Evolutionary conservation across 2,113 vertebrate species (phyloP).

Genomic region (Trichechus manatus): DNA sequence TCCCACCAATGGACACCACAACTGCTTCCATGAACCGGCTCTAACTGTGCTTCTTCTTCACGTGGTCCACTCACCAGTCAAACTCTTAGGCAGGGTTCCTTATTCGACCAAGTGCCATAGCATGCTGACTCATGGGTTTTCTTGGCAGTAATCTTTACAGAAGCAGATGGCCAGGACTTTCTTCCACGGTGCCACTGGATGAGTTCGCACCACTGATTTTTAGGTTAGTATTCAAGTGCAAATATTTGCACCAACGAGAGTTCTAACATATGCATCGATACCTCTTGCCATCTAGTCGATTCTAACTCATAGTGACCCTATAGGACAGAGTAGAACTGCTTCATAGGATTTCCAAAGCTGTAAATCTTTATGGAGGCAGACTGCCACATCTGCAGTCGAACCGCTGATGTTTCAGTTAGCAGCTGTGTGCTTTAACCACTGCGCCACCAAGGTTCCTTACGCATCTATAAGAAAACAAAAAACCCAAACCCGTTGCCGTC

Average conservation of each 20-base stretch:
- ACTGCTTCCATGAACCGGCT: not conserved
- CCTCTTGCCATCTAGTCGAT: not conserved
- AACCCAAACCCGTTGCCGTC: too few relatives aligned
- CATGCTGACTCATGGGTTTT: not conserved
- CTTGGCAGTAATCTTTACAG: not conserved
- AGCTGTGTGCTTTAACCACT: too few relatives aligned
- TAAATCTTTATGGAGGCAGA: not conserved
- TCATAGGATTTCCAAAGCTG: not conserved
- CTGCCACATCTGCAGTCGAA: too few relatives aligned
- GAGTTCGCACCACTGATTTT: not conserved
- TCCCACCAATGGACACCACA: not conserved
- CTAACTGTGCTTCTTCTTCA: not conserved
- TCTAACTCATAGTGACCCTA: not conserved
- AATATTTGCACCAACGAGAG: not conserved
- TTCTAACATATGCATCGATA: not conserved
- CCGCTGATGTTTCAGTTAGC: too few relatives aligned
- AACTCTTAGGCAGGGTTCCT: not conserved
- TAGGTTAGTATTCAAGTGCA: too few relatives aligned
- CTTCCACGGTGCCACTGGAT: not conserved
- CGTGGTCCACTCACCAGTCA: not conserved
- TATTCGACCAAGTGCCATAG: not conserved
- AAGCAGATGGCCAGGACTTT: not conserved
- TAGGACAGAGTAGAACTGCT: not conserved
- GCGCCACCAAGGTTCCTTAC: too few relatives aligned
- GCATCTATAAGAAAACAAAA: too few relatives aligned